Conservation (phyloP, 1,140 invertebrate genomes). For the Hylyphantes graminicola region DNA sequence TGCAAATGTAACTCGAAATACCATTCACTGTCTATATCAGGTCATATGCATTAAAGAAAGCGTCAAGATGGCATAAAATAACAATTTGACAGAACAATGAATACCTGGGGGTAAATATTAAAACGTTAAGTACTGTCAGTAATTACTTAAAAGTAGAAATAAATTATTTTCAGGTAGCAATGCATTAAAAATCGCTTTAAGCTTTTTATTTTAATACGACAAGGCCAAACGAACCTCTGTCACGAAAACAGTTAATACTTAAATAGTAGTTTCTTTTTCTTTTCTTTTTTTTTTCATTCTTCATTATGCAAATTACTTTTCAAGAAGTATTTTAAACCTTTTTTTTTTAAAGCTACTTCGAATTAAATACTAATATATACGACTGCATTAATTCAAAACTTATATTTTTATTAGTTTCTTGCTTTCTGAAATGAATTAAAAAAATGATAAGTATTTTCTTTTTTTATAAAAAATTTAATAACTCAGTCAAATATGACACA, state of each 20-base stretch:
- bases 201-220: constrained; percentile 40
- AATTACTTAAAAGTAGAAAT: constrained; percentile 18
- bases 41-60: not conserved
- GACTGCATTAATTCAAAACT: too few relatives aligned
- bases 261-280: not conserved
- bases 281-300: not conserved
- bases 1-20: constrained; percentile 18
- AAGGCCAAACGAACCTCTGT: not conserved
- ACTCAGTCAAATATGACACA: too few relatives aligned
- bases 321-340: not conserved
- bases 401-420: too few relatives aligned
- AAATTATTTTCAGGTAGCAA: constrained; percentile 27
- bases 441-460: too few relatives aligned
- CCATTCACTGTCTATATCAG: constrained; percentile 20
- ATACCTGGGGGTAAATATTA: constrained; percentile 25
- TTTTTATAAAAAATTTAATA: too few relatives aligned
- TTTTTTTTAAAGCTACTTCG: too few relatives aligned
- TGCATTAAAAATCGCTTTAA: constrained; percentile 1
- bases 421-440: too few relatives aligned
- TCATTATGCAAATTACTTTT: constrained; percentile 8
- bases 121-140: constrained; percentile 17
- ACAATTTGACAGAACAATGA: not conserved
- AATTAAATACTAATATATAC: too few relatives aligned
- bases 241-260: constrained; percentile 26
- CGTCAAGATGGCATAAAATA: not conserved